Base-by-base conservation (phyloP, 2,113 vertebrate genomes). In the Danionella cerebrum region DNA sequence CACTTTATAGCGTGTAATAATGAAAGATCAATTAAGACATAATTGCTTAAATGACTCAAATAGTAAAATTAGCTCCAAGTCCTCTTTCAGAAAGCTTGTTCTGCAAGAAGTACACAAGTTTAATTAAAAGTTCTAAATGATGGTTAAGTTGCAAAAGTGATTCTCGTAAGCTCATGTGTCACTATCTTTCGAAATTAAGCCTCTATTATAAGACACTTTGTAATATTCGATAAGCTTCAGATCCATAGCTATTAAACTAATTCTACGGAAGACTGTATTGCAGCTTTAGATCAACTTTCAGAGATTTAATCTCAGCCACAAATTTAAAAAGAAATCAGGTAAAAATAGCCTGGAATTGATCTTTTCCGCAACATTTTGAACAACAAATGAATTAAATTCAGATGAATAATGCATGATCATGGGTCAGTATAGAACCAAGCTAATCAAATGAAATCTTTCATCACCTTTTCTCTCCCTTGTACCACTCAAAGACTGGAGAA, bases 401-500 rank as follows among this genome's bases (percentile, higher is more conserved):
- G 31, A 60, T 33, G 53, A 21, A 35, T 68, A 71, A 69, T 52
- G 65, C 27, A 48, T 24, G 59, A 59, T 6, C 18, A 58, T 48
- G 45, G 58, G 29, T 65, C 19, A 10, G 21, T 10, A 44, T 33
- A 38, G 11, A 12, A 19, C 9, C 27, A 19, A 22, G 51, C 13
- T 27, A 58, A 65, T 11, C n/a, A 68, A 70, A 65, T 72, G 52
- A 69, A 65, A 27, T 11, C 21, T 66, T 70, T 62, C 41, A 66
- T 27, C 33, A 98, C 96, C 93, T 96, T 86, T 93, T 98, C 71
- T 98, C 96, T 69, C 95, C 95, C 88, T 83, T 97, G 90, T 89
- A 98, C 96, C 96, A 99, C 84, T 96, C 95, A 39, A 98, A 98
- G 36, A 80, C 53, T 1, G 96, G 94, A 73, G 89, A 77, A 29